Base-by-base conservation (phyloP, 2,888 invertebrate species). In the Cheilosia soror region DNA sequence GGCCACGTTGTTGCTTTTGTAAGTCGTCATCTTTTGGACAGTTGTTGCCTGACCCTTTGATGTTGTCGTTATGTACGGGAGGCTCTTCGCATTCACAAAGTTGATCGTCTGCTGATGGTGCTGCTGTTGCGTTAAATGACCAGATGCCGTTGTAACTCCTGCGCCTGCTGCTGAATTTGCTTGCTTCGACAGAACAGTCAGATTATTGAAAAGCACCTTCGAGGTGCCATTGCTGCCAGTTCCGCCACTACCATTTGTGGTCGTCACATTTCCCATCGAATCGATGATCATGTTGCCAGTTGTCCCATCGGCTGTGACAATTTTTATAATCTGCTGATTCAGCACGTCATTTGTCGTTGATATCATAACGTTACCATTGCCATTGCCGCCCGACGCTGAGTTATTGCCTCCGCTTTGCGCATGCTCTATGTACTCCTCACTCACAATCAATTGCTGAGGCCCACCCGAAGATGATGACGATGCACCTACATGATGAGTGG, bases 261-360 rank as follows among this genome's bases (percentile, higher is more conserved):
- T 85, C 31, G 87, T 83, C 42, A 88, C 88, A 86, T 88, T 88
- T 5, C 88, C 89, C 63, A 89, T 87, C 2, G 91, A 88, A 87
- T 91, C 91, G 49, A 92, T 91, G 29, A 92, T 90, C 87, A 92
- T 90, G 79, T 91, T 92, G 73, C 92, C 90, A 0, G 91, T 90
- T 27, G 90, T 90, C 73, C 91, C 91, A 87, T 92, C 92, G 27
- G 91, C 90, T 27, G 90, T 91, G 15, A 92, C 91, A 87, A 92
- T 91, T 88, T 92, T 92, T 49, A 92, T 91, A 65, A 92, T 91
- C 87, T 92, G 92, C 53, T 91, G 91, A 88, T 91, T 92, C 4
- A 91, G 87, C 62, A 92, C 84, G 81, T 92, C 91, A 76, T 89
- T 90, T 25, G 89, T 88, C 82, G 89, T 83, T 51, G 89, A 89